Evolutionary conservation across 2,888 invertebrate species (phyloP).

Genomic region (Sepioteuthis lessoniana): DNA sequence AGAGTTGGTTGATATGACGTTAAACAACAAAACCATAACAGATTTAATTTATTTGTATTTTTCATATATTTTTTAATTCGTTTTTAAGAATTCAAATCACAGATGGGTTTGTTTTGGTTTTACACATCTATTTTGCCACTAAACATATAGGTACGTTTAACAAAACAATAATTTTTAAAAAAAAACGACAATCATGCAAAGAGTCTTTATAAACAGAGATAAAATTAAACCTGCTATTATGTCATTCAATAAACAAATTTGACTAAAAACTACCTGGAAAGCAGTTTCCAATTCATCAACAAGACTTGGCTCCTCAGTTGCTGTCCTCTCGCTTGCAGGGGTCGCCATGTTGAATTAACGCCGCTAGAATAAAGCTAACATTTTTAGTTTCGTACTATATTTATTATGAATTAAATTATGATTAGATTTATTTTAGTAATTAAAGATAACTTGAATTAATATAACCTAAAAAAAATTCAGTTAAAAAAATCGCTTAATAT

Average conservation of each 20-base stretch:
- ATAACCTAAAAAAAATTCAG: too few species aligned
- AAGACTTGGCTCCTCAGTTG: conserved; percentile 52
- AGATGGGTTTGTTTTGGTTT: too few species aligned
- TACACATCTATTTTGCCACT: too few species aligned
- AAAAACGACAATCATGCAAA: not conserved
- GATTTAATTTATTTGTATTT: too few species aligned
- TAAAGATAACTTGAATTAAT: not conserved
- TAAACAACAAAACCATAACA: too few species aligned
- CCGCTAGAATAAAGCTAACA: not conserved
- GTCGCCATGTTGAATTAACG: not conserved
- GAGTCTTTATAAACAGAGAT: not conserved
- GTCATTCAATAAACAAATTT: conserved; percentile 5
- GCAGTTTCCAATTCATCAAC: conserved; percentile 68
- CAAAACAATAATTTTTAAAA: not conserved
- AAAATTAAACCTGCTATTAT: not conserved
- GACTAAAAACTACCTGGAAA: conserved; percentile 60
- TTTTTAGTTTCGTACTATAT: not conserved
- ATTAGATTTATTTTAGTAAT: not conserved
- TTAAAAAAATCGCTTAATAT: too few species aligned
- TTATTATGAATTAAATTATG: not conserved
- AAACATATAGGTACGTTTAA: not conserved
- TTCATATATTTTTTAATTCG: too few species aligned
- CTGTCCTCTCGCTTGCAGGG: not conserved
- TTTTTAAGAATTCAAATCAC: too few species aligned
- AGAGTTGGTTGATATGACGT: too few species aligned